Evolutionary conservation across 37 sponge, comb jelly and placozoan genomes (phyloP).

Genomic region (Crambe crambe): DNA sequence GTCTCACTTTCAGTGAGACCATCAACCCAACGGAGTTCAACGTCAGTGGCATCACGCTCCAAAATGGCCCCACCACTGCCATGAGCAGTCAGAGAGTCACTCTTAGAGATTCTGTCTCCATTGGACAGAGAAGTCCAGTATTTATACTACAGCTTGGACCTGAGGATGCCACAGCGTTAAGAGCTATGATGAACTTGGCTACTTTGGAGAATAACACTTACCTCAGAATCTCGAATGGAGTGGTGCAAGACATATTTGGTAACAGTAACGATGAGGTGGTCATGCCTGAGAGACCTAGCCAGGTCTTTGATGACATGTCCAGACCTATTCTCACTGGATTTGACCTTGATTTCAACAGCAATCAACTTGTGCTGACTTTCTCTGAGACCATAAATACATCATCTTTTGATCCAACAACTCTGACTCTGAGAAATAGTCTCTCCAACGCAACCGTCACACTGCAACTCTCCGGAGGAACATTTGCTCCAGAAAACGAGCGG

Average conservation of each 20-base stretch:
- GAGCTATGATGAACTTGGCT: constrained; percentile 50
- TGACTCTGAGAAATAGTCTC: constrained; percentile 71
- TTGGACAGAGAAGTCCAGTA: constrained; percentile 31
- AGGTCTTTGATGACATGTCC: constrained; percentile 59
- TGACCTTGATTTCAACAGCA: constrained; percentile 72
- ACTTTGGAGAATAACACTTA: constrained; percentile 61
- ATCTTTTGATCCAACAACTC: constrained; percentile 55
- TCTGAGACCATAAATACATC: constrained; percentile 62
- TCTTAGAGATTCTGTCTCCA: constrained; percentile 14
- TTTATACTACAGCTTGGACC: constrained; percentile 55
- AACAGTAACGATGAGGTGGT: constrained; percentile 34
- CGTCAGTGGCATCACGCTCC: constrained; percentile 42
- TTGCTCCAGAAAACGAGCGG: constrained; percentile 25
- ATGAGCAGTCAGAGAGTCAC: constrained; percentile 15
- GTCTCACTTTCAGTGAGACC: constrained; percentile 73
- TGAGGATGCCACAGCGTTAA: constrained; percentile 59
- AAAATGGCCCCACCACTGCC: neutral
- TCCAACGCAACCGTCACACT: constrained; percentile 39
- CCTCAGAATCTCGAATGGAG: constrained; percentile 33
- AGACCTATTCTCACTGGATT: constrained; percentile 66
- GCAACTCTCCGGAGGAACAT: constrained; percentile 45
- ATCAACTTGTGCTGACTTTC: constrained; percentile 62
- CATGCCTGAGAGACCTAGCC: constrained; percentile 45
- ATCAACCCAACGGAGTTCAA: constrained; percentile 51
- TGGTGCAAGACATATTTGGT: constrained; percentile 64